Conservation (phyloP, 2,113 vertebrate species). For the Strix uralensis region DNA sequence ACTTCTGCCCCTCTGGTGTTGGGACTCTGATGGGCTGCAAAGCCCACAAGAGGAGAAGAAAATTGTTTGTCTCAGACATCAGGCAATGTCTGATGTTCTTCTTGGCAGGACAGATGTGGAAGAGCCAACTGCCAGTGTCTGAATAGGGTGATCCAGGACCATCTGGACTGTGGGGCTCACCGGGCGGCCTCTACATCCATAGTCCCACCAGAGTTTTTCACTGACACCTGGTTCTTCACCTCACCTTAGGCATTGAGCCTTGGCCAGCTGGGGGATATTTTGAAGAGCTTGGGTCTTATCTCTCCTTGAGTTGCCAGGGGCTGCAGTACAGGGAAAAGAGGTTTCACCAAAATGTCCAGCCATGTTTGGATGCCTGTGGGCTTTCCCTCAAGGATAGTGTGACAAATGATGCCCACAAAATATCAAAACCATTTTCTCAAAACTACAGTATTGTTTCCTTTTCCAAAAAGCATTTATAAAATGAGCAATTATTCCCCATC, state of each 20-base stretch:
- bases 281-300: not conserved
- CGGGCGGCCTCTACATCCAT: not conserved
- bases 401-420: not conserved
- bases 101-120: not conserved
- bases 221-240: not conserved
- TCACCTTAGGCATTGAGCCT: not conserved
- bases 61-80: not conserved
- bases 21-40: not conserved
- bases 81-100: not conserved
- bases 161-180: not conserved
- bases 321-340: not conserved
- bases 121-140: not conserved
- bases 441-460: not conserved
- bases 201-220: not conserved
- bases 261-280: not conserved
- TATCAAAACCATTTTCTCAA: not conserved
- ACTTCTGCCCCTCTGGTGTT: not conserved
- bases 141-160: not conserved
- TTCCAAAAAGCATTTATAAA: slow-evolving; percentile 1
- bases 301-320: not conserved
- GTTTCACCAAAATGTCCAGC: not conserved
- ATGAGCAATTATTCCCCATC: not conserved
- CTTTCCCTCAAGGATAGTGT: not conserved
- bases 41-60: not conserved
- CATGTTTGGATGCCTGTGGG: not conserved